phyloP scores from a whole-genome alignment of 2,888 invertebrate species.

The Oscheius sp. region DNA sequence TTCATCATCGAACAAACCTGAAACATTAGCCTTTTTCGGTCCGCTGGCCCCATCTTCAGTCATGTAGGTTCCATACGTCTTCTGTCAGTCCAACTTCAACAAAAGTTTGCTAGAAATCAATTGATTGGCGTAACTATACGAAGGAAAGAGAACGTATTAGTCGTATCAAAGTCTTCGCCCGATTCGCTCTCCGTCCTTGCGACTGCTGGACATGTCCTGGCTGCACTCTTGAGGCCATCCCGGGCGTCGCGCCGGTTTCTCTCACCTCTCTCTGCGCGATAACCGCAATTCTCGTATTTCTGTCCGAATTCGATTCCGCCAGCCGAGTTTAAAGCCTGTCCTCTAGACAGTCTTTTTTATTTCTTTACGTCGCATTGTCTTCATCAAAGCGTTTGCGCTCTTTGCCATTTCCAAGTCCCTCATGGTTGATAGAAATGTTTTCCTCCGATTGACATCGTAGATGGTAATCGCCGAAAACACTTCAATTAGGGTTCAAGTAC shows the following conservation, averaged over 20 bases:
- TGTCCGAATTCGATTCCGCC: conserved; percentile 35
- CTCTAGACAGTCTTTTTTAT: background rate
- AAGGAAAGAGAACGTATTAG: background rate
- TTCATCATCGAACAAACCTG: background rate
- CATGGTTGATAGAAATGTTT: too few relatives aligned
- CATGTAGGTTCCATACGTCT: background rate
- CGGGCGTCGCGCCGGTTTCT: conserved; percentile 28
- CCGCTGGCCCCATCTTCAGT: background rate
- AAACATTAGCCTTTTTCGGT: conserved; percentile 10
- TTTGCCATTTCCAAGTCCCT: too few relatives aligned
- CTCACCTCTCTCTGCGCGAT: conserved; percentile 13
- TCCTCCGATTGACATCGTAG: too few relatives aligned
- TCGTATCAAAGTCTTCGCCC: too few relatives aligned
- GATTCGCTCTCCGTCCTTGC: conserved; percentile 11
- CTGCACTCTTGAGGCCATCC: conserved; percentile 36
- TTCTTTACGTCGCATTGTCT: too few relatives aligned
- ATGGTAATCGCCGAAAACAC: too few relatives aligned
- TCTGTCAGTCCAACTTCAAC: background rate
- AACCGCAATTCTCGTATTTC: conserved; percentile 34
- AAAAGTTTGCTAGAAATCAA: background rate
- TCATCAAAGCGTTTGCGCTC: too few relatives aligned
- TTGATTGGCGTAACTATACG: background rate
- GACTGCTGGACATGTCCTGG: conserved; percentile 8
- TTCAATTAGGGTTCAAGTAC: too few relatives aligned
- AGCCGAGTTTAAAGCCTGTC: conserved; percentile 24